Base-by-base conservation (phyloP, 2,888 invertebrate genomes). In the Petrolisthes cinctipes region DNA sequence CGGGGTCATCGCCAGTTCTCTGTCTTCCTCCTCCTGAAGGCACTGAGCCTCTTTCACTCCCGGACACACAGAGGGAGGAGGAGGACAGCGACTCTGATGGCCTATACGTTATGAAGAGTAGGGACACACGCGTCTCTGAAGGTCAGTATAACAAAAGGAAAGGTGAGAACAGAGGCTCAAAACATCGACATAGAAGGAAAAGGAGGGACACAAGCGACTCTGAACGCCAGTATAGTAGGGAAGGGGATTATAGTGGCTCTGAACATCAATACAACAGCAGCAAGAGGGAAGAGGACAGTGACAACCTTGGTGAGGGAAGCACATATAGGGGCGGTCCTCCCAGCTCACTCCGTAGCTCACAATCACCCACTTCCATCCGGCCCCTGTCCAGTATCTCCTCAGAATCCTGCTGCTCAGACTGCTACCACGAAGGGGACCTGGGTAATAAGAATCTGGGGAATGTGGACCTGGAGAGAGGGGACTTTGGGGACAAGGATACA, bases 331-430 rank as follows among this genome's bases (percentile, higher is more conserved):
- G 57, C 7, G 57, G 54, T 37, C 17, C 57, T 7, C 80, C 80
- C 5, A 5, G 57, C 37, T 80, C 80, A 56, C 37, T 17, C 3
- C 61, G 9, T 11, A 9, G 11, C 61, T 11, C 11, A 9, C 17
- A 1, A 9, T 17, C 61, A 17, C 17, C 61, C 61, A 9, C 17
- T 17, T 61, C 61, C 9, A 6, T 57, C 4, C 85, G 85, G n/a
- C 81, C 85, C 4, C 73, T 85, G 14, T 85, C 85, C 17, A 80
- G 81, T 73, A 85, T 85, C 68, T 85, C 85, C 17, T 85, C 85
- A 17, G 83, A 84, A 37, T 81, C 85, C 57, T 85, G 85, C 51
- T 81, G 81, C n/a, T 85, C 85, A 17, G 81, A 57, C 9, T 85
- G 85, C 57, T 85, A 81, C 61, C 61, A 9, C 54, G 73, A 73